Percentiles rank a stretch among this genome's conserved stretches.
phyloP scores from a whole-genome alignment of 2,113 vertebrate species.

The Chamaetylas fuelleborni region DNA sequence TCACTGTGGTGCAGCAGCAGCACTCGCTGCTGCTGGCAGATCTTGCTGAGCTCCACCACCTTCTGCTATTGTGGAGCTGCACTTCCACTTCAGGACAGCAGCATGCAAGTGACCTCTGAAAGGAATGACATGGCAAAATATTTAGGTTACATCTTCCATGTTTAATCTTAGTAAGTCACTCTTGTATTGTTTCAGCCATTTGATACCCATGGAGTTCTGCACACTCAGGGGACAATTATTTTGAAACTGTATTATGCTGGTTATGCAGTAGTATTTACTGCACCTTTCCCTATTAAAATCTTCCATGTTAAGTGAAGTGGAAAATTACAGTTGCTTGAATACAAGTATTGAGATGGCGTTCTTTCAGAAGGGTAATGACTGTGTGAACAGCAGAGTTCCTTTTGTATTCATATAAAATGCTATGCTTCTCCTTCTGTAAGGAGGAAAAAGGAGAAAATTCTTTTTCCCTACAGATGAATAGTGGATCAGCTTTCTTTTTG shows the following conservation, averaged over 20 bases:
- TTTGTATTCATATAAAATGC: neutral
- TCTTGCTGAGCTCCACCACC: neutral
- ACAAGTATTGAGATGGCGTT: neutral
- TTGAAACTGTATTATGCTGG: neutral
- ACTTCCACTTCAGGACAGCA: neutral
- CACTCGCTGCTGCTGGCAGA: neutral
- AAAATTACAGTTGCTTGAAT: neutral
- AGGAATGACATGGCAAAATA: neutral
- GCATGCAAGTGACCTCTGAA: neutral
- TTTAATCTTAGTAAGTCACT: neutral
- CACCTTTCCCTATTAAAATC: neutral
- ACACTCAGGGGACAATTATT: neutral
- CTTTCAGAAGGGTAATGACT: neutral
- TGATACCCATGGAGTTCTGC: neutral
- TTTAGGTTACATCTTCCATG: neutral
- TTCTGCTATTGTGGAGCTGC: neutral
- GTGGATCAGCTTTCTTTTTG: neutral
- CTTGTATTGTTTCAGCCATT: neutral
- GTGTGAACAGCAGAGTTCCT: neutral
- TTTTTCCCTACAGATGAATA: neutral
- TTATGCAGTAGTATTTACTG: neutral
- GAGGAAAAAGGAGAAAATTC: neutral
- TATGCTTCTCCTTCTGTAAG: neutral
- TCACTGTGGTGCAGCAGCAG: neutral
- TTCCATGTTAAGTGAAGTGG: neutral